A percentile compares a stretch with the other conserved stretches of the same genome.
Conservation (phyloP, 2,888 invertebrate species). For the Villa cingulata region DNA sequence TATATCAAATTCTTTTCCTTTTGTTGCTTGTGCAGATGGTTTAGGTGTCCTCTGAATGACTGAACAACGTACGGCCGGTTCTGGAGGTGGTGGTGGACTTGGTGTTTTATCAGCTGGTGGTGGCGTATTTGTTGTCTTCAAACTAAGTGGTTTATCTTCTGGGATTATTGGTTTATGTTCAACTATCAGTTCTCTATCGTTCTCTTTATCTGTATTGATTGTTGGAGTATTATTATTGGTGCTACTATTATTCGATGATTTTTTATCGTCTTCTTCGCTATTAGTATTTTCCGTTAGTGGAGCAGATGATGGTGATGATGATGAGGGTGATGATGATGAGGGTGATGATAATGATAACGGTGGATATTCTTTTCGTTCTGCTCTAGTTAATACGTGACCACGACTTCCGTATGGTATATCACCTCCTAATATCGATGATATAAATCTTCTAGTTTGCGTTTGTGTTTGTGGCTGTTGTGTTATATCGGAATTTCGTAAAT, state of each 20-base stretch:
- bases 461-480: constrained; percentile 25
- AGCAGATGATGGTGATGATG: neutral
- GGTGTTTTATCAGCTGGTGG: constrained; percentile 37
- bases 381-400: constrained; percentile 64
- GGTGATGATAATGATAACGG: constrained; percentile 24
- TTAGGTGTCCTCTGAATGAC: constrained; percentile 70
- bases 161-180: constrained; percentile 54
- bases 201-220: constrained; percentile 39
- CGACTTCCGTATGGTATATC: constrained; percentile 70
- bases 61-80: constrained; percentile 57
- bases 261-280: neutral
- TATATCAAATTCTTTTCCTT: constrained; percentile 36
- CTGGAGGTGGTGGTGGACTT: constrained; percentile 48
- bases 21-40: constrained; percentile 20
- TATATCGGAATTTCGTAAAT: constrained; percentile 7
- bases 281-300: neutral
- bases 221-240: constrained; percentile 37
- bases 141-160: constrained; percentile 45
- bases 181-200: constrained; percentile 42
- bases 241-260: constrained; percentile 19
- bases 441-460: constrained; percentile 49
- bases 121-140: constrained; percentile 38
- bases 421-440: constrained; percentile 68
- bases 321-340: neutral
- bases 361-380: constrained; percentile 67